Evolutionary conservation across 2,113 vertebrate species (phyloP), one percentile per base, ranked within the genome.

Genomic region (Alethe diademata): DNA sequence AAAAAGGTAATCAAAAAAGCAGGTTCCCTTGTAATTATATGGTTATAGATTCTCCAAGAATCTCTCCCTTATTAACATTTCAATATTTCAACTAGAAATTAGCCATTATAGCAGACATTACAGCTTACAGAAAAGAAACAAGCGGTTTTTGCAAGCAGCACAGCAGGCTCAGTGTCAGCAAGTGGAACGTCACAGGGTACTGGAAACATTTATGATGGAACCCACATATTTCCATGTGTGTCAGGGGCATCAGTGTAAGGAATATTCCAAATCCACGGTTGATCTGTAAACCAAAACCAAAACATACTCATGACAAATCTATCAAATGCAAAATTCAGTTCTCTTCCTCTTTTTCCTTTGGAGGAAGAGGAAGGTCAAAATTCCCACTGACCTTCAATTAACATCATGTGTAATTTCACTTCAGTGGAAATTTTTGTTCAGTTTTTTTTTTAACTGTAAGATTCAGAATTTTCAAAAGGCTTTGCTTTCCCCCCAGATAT

Each of bases 201-300:
- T 20, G 50, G 20, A 35, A 45, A 50, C 7, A 26, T 67, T 99
- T 97, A 99, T 6, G 98, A 99, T 1, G 99, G 99, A 81, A 99
- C 98, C 99, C 99, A 99, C 97, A 99, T 98, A 88, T 99, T 99
- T 86, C 99, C 99, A 18, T 99, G 98, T 14, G 98, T 99, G 90
- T 99, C 99, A 5, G 99, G 99, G 7, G 98, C 98, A 33, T 98
- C 97, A 54, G 93, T 98, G 88, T 99, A 98, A 40, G 99, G 98
- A 96, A 99, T 99, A 95, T 99, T 99, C 99, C 99, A 99, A 97
- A 99, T 98, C 99, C 99, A 99, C 0, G 99, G 99, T 13, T 98
- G 98, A 98, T 99, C 99, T 99, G 97, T 91, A 97, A 97, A 84
- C 25, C 93, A 43, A 90, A 90, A 45, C 45, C 80, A 75, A 94